Evolutionary conservation across 2,113 vertebrate genomes (phyloP).

Genomic region (Oenanthe oenanthe): DNA sequence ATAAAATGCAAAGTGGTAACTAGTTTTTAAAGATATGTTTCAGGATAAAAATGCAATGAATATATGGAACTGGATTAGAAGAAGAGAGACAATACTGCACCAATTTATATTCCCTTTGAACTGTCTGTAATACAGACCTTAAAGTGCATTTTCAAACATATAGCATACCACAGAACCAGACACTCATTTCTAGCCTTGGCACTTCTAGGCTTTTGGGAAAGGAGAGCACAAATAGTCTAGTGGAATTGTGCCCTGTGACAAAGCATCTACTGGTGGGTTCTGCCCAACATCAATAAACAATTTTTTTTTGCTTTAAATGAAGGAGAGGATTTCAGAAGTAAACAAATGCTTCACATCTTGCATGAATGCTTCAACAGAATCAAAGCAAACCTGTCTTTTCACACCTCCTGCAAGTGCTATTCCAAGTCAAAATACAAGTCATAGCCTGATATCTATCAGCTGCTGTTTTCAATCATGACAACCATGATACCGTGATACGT

Average conservation of each 20-base stretch:
- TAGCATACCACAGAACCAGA: conserved; percentile 49
- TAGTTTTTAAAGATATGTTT: neutral
- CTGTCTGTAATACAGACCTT: conserved; percentile 42
- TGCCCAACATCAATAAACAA: conserved; percentile 10
- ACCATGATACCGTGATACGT: neutral
- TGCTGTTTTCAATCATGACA: conserved; percentile 28
- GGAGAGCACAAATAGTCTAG: neutral
- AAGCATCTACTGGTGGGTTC: neutral
- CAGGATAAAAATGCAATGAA: neutral
- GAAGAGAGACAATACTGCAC: neutral
- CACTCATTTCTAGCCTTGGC: conserved; percentile 19
- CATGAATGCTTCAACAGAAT: conserved; percentile 31
- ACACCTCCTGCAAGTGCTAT: neutral
- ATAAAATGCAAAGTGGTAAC: neutral
- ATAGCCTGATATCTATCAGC: neutral
- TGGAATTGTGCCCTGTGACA: neutral
- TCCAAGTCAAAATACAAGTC: conserved; percentile 7
- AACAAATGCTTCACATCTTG: conserved; percentile 29
- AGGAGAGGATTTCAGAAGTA: conserved; percentile 11
- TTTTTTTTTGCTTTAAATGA: conserved; percentile 4
- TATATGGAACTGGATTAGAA: neutral
- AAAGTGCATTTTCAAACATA: conserved; percentile 62
- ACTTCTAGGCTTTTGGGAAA: conserved; percentile 15
- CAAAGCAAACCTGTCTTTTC: conserved; percentile 24
- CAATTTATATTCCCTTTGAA: conserved; percentile 59